Percentiles rank a stretch among this genome's conserved stretches.
These are phyloP conservation scores for Tinea trinotella DNA, from an alignment of 2,888 invertebrate species.

Conservation along the genomic window DNA sequence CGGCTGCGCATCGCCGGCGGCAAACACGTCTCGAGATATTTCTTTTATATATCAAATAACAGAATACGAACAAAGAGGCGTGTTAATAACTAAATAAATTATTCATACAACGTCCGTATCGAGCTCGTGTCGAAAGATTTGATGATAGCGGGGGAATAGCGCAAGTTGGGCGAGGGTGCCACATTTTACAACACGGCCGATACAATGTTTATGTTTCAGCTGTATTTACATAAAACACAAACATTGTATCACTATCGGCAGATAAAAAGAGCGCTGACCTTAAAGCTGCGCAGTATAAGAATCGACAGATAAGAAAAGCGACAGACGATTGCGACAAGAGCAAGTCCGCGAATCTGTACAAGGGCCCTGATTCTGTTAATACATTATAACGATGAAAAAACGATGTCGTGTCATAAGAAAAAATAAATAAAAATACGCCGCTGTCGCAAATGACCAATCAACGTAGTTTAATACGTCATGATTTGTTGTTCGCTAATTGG, in stretches of 20 bases:
- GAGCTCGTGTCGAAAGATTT: conserved; percentile 41
- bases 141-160: conserved; percentile 35
- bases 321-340: too few species aligned
- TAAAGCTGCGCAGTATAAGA: too few species aligned
- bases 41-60: conserved; percentile 27
- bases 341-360: too few species aligned
- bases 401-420: too few species aligned
- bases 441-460: too few species aligned
- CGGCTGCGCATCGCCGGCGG: not conserved
- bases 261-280: not conserved
- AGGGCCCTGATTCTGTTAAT: too few species aligned
- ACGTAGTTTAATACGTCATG: too few species aligned
- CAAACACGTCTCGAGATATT: not conserved
- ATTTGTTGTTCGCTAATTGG: too few species aligned
- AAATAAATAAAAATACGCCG: too few species aligned
- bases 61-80: conserved; percentile 36
- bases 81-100: conserved; percentile 48
- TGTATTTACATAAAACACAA: not conserved
- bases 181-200: not conserved
- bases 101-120: conserved; percentile 46
- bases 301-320: too few species aligned
- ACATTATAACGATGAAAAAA: too few species aligned
- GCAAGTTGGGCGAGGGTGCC: not conserved
- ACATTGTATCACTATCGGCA: not conserved
- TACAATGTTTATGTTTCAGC: not conserved